phyloP scores from a whole-genome alignment of 2,888 invertebrate species.

The Cetonia aurata region DNA sequence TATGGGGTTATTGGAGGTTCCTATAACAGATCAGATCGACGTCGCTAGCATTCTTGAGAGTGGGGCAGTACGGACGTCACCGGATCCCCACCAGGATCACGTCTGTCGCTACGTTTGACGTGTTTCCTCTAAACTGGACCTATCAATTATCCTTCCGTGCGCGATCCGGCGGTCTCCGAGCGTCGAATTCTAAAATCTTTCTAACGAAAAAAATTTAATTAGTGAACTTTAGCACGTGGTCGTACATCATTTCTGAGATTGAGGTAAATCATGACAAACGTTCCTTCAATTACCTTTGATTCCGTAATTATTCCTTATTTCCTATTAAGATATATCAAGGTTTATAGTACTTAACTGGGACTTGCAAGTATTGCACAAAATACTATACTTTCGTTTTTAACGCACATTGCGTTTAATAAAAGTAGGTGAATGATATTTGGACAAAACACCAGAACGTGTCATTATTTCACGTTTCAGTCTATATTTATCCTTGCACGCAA shows the following conservation, averaged over 20 bases:
- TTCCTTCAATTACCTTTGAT: no score
- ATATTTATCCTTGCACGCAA: no score
- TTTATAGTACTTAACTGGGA: no score
- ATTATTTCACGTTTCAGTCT: no score
- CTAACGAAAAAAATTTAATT: no score
- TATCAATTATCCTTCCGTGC: constrained; percentile 18
- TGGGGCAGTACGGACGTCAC: constrained; percentile 46
- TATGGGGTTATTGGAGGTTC: constrained; percentile 49
- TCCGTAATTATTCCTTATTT: no score
- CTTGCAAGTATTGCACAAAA: no score
- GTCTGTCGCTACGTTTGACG: constrained; percentile 30
- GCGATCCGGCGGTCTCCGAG: not conserved
- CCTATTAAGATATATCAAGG: no score
- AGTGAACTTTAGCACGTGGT: no score
- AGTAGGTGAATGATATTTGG: constrained; percentile 29
- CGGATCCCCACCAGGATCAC: constrained; percentile 34
- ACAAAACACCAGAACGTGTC: not conserved
- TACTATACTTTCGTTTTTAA: constrained; percentile 14
- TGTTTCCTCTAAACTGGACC: not conserved
- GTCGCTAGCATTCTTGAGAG: constrained; percentile 41
- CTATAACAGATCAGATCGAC: constrained; percentile 46
- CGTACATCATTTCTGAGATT: no score
- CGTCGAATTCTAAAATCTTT: no score
- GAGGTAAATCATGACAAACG: no score
- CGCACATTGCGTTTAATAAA: constrained; percentile 6